Base-by-base conservation (phyloP, 2,113 vertebrate genomes). In the Lampris incognitus region DNA sequence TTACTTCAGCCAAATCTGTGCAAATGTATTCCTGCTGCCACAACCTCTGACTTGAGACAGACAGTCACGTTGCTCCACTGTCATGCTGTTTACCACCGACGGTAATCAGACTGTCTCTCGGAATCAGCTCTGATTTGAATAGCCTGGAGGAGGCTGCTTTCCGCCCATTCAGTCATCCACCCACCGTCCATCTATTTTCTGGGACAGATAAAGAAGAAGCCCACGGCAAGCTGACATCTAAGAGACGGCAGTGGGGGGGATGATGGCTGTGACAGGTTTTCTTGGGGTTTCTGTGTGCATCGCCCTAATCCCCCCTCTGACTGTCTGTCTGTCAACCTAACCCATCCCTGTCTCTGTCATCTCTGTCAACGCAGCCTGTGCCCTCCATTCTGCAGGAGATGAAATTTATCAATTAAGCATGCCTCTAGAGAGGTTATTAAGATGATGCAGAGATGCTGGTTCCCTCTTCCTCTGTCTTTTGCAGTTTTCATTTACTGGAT, bases 401-500 rank as follows among this genome's bases (percentile, higher is more conserved):
- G 74, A 74, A 44, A 56, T 69, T 82, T 85, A 85, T 90, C 92
- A 89, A 93, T 94, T 93, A 93, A 74, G 63, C 84, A 91, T 88
- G 87, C 85, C 57, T 54, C 2, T 62, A 54, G 67, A 69, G 79
- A 93, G 90, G 93, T 93, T 87, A 91, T 90, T 92, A 84, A 84
- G 82, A 77, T 73, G 90, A 92, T 92, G 89, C 9, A 44, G 65
- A 74, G 81, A 69, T 70, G 80, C 2, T 71, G 68, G 72, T 74
- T 79, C 73, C 85, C 85, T 68, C 24, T 75, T 68, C 60, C 55
- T 74, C 69, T 65, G 46, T 3, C 73, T 68, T 62, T n/a, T 4
- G 13, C 64, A 24, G 57, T 51, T 55, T 56, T 64, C 62, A 72
- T 78, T 85, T 82, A 81, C 75, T 82, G 85, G 38, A 24, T 24